Evolutionary conservation across 2,888 invertebrate species (phyloP).

Genomic region (Vandiemenella viatica): DNA sequence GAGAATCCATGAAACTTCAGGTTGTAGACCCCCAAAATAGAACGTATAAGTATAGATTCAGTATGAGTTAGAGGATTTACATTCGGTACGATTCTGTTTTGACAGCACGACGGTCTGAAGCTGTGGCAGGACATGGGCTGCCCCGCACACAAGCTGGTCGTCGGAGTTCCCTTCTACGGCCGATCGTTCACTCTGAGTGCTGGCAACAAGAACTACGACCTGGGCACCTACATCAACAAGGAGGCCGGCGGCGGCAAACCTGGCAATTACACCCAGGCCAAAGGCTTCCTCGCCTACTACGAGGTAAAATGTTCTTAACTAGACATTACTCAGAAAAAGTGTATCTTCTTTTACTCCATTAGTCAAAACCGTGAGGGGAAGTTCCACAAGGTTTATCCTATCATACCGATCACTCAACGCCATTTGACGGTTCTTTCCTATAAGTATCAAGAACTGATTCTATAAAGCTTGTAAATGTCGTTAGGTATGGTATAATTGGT

Average conservation of each 20-base stretch:
- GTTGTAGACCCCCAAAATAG: not conserved
- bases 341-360: not conserved
- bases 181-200: constrained; percentile 67
- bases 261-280: constrained; percentile 72
- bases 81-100: not conserved
- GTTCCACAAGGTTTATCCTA: too few relatives aligned
- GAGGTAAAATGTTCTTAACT: constrained; percentile 49
- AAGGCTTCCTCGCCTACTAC: constrained; percentile 75
- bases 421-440: too few relatives aligned
- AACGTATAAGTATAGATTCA: not conserved
- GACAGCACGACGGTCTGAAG: constrained; percentile 68
- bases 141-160: constrained; percentile 69
- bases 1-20: too few relatives aligned
- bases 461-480: too few relatives aligned
- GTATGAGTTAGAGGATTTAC: not conserved
- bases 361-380: too few relatives aligned
- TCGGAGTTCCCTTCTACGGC: constrained; percentile 82
- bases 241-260: constrained; percentile 78
- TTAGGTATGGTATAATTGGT: too few relatives aligned
- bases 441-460: too few relatives aligned
- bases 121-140: constrained; percentile 85
- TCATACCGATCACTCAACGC: too few relatives aligned
- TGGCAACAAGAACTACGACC: constrained; percentile 66
- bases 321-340: not conserved
- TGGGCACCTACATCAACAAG: constrained; percentile 78